Conservation (phyloP, 1,140 invertebrate species). For the Drosophila quadrilineata region DNA sequence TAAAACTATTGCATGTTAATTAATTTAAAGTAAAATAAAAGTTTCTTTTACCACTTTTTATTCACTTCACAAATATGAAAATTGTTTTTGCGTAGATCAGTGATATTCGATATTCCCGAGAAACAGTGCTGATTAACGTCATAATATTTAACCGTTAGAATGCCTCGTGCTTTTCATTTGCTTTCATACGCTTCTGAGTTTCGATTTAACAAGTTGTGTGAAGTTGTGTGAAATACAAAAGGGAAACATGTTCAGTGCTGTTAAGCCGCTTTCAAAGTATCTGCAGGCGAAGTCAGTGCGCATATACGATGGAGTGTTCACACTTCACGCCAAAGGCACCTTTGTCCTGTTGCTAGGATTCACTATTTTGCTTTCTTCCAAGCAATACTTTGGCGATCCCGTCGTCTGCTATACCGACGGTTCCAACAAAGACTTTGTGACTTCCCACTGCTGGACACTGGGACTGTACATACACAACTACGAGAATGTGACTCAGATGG, state of each 20-base stretch:
- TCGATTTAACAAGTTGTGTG: too few relatives aligned
- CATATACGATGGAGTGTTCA: slow-evolving; percentile 86
- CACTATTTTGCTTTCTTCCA: slow-evolving; percentile 86
- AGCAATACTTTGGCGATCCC: slow-evolving; percentile 88
- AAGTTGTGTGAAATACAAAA: too few relatives aligned
- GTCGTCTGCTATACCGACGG: slow-evolving; percentile 85
- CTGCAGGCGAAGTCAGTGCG: slow-evolving; percentile 85
- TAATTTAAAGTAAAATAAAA: too few relatives aligned
- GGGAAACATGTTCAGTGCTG: slow-evolving; percentile 63
- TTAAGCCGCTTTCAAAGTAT: slow-evolving; percentile 74
- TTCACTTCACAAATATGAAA: too few relatives aligned
- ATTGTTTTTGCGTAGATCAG: too few relatives aligned
- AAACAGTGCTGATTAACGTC: too few relatives aligned
- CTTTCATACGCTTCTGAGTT: too few relatives aligned
- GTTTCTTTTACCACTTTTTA: too few relatives aligned
- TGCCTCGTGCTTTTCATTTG: too few relatives aligned
- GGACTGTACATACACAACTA: slow-evolving; percentile 87
- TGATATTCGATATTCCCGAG: too few relatives aligned
- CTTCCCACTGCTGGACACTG: slow-evolving; percentile 90
- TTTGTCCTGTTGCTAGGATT: slow-evolving; percentile 85
- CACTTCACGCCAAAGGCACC: slow-evolving; percentile 87
- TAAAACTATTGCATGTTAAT: too few relatives aligned
- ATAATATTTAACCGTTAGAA: slow-evolving; percentile 59
- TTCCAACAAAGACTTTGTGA: slow-evolving; percentile 84
- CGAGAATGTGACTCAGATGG: slow-evolving; percentile 75